Percentiles rank a stretch among this genome's conserved stretches.
Conservation (phyloP, 2,797 vertebrate genomes). For the Nothura maculosa region DNA sequence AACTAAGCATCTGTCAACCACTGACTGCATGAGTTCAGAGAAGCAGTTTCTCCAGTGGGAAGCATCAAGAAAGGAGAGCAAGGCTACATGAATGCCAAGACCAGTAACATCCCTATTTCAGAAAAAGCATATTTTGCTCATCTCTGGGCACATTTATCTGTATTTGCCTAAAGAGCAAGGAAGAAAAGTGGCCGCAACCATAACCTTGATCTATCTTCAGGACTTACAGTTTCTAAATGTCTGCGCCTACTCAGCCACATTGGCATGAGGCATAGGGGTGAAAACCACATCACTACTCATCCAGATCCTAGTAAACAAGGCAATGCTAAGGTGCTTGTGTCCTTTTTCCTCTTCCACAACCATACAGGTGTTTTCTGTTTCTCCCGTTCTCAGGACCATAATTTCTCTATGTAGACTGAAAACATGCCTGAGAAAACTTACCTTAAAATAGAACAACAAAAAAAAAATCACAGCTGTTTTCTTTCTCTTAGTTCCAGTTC, state of each 20-base stretch:
- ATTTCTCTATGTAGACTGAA: slow-evolving; percentile 3
- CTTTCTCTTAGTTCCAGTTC: not conserved
- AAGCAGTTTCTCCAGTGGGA: not conserved
- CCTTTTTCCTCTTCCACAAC: not conserved
- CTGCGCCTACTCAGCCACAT: not conserved
- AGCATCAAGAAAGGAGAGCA: not conserved
- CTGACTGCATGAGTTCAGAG: not conserved
- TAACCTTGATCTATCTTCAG: not conserved
- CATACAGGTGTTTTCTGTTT: not conserved
- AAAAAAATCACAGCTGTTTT: not conserved
- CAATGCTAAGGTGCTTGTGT: not conserved
- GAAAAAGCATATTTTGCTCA: not conserved
- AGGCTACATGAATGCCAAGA: not conserved
- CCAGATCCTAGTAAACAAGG: slow-evolving; percentile 8
- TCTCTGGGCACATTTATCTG: not conserved
- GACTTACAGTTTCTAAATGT: not conserved
- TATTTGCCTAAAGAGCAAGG: not conserved
- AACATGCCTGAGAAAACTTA: slow-evolving; percentile 5
- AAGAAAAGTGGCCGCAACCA: not conserved
- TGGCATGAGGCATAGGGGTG: not conserved
- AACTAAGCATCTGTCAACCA: not conserved
- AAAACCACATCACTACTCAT: not conserved
- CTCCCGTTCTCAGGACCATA: not conserved
- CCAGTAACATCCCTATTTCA: not conserved
- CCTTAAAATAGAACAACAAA: not conserved